Evolutionary conservation across 2,888 invertebrate species (phyloP).

Genomic region (Noctua janthina): DNA sequence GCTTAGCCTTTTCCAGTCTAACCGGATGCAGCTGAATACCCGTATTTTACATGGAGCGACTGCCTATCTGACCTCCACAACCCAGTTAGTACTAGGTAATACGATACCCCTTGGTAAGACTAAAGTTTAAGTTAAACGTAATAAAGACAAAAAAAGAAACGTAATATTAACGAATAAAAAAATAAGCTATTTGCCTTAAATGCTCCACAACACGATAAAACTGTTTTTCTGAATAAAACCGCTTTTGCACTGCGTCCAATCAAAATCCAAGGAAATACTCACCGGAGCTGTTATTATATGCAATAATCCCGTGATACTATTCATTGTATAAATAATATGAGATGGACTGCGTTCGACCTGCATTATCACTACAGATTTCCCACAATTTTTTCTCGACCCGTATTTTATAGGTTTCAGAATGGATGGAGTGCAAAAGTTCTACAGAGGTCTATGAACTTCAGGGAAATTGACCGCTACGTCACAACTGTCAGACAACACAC

Average conservation of each 20-base stretch:
- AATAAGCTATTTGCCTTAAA: no score
- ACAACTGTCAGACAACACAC: not conserved
- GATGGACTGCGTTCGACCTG: not conserved
- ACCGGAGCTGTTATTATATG: not conserved
- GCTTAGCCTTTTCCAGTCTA: no score
- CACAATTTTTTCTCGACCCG: no score
- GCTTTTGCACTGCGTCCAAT: not conserved
- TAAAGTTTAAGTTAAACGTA: no score
- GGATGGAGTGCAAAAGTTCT: conserved; percentile 4
- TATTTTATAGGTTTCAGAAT: not conserved
- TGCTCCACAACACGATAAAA: no score
- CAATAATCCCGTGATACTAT: not conserved
- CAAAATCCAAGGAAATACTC: not conserved
- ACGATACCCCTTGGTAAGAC: no score
- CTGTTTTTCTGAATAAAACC: not conserved
- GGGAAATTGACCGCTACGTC: not conserved
- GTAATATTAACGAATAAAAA: no score
- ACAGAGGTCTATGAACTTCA: not conserved
- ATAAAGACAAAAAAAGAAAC: no score
- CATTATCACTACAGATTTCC: not conserved
- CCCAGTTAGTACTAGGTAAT: no score
- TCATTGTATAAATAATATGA: not conserved
- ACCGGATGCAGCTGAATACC: no score
- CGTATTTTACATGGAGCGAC: no score
- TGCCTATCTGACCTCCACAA: no score